Base-by-base conservation (phyloP, 2,113 vertebrate species). In the Tichodroma muraria region DNA sequence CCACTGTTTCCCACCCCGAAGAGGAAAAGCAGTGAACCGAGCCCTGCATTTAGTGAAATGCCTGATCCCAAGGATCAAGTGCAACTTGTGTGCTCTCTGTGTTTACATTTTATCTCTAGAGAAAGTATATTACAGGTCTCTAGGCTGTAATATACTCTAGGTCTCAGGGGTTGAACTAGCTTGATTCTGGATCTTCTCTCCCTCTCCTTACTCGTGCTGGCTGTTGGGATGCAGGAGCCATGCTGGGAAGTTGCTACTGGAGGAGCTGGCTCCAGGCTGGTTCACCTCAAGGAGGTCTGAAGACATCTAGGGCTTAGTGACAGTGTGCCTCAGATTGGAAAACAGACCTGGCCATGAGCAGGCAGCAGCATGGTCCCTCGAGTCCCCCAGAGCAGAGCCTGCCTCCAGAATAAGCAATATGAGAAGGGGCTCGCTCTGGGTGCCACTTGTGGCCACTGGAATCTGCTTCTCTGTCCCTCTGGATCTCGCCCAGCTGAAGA, bases 101-200 rank as follows among this genome's bases (percentile, higher is more conserved):
- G 94, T 95, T 97, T 94, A 95, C 91, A 73, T 92, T 95, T 85
- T 85, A 82, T 54, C 79, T 70, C 66, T 65, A 82, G 47, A 93
- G 69, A 56, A 79, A 44, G 53, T 20, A 5, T 18, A 50, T 75
- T n/a, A 10, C 63, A 49, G 61, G 38, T 89, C 66, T 92, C 21
- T 22, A 59, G 84, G 89, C 54, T 72, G 63, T n/a, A n/a, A n/a
- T n/a, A n/a, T n/a, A n/a, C n/a, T n/a, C n/a, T n/a, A n/a, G n/a
- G n/a, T n/a, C n/a, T n/a, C n/a, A n/a, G 50, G 64, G 64, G 25
- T 6, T 92, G 91, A 92, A 73, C 80, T 44, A 79, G 61, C 63
- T 72, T 65, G 73, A 69, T 87, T 91, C 42, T 47, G 10, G 52
- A 16, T 30, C 80, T 65, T 30, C 35, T 33, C 30, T 60, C 5